Percentiles rank a stretch among this genome's conserved stretches.
Conservation (phyloP, 2,113 vertebrate species). For the Tringa solitaria region DNA sequence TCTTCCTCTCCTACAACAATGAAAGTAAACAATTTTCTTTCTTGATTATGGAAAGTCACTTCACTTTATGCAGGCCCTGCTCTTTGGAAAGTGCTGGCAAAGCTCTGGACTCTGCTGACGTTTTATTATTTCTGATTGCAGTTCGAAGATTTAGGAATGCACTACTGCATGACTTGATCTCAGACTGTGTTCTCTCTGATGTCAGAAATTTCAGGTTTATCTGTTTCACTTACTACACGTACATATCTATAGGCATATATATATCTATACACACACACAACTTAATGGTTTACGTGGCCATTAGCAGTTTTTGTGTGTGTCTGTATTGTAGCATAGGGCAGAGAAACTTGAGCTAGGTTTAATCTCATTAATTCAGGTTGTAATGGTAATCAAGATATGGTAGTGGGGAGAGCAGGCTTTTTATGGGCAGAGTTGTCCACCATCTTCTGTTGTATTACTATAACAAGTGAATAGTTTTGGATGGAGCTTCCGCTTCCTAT, state of each 20-base stretch:
- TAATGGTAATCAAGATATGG: not conserved
- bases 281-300: not conserved
- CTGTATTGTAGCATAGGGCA: not conserved
- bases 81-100: not conserved
- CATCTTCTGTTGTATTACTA: not conserved
- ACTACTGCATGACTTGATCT: not conserved
- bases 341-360: not conserved
- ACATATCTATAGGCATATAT: not conserved
- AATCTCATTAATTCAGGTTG: not conserved
- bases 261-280: fast-evolving
- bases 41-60: not conserved
- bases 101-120: not conserved
- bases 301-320: not conserved
- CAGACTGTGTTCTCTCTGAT: not conserved
- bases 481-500: not conserved
- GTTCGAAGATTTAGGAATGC: not conserved
- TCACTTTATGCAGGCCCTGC: not conserved
- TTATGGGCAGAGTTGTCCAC: not conserved
- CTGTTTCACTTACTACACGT: not conserved
- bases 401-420: not conserved
- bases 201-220: not conserved
- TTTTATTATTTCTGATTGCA: not conserved
- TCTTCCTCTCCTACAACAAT: not conserved
- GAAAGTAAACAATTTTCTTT: not conserved
- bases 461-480: not conserved